Conservation (phyloP, 2,888 invertebrate genomes). For the Machimus rusticus region DNA sequence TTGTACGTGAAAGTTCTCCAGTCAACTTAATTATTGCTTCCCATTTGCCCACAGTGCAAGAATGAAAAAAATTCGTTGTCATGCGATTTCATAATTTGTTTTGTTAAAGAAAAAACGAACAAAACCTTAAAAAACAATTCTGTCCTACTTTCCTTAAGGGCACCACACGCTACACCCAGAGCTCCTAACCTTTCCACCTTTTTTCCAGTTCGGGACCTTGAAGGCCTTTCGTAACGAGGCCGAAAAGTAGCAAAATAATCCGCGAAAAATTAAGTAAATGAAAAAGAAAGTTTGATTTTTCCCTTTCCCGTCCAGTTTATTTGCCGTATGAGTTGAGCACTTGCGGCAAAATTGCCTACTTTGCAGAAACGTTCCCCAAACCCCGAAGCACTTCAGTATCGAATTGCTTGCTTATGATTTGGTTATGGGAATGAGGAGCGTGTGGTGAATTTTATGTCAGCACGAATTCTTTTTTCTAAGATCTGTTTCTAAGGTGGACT, state of each 20-base stretch:
- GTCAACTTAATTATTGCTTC: neutral
- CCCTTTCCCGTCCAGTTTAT: neutral
- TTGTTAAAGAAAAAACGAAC: neutral
- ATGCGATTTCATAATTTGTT: conserved; percentile 8
- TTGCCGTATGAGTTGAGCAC: neutral
- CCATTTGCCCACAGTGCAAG: neutral
- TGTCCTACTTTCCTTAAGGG: neutral
- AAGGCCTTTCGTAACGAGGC: neutral
- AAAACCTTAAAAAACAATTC: neutral
- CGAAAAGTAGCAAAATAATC: conserved; percentile 3
- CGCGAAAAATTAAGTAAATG: conserved; percentile 12
- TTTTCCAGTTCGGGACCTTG: neutral
- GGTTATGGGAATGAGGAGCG: neutral
- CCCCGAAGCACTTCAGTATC: neutral
- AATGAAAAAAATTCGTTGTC: neutral
- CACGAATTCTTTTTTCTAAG: neutral
- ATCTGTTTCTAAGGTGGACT: neutral
- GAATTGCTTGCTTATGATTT: neutral
- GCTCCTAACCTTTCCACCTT: neutral
- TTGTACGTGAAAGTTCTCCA: neutral
- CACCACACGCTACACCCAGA: neutral
- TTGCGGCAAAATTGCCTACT: neutral
- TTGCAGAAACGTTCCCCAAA: neutral
- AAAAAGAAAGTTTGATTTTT: conserved; percentile 17
- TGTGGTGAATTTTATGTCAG: neutral